Percentiles rank a stretch among this genome's conserved stretches.
These are phyloP conservation scores for Ceriagrion tenellum DNA, from an alignment of 2,888 invertebrate genomes.

Conservation along the genomic window DNA sequence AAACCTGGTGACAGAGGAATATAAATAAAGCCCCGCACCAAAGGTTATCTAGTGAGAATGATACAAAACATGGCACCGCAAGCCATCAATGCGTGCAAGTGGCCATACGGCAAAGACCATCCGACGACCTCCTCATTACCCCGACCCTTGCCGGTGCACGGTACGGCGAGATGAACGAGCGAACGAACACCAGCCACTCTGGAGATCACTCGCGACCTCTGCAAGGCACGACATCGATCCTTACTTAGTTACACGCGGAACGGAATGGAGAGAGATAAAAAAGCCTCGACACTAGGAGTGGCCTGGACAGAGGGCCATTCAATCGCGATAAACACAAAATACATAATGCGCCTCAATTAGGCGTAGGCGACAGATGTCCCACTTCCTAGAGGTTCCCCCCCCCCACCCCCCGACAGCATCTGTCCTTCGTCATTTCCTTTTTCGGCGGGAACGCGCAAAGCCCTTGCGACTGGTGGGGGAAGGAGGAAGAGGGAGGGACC, in stretches of 20 bases:
- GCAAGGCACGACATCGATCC: not conserved
- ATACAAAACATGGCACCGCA: not conserved
- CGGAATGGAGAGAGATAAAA: not conserved
- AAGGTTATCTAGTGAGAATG: too few species aligned
- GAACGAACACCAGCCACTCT: not conserved
- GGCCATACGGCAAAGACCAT: not conserved
- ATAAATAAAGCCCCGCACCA: too few species aligned
- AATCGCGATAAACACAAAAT: constrained; percentile 19
- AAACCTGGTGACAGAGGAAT: too few species aligned
- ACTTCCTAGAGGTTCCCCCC: not conserved
- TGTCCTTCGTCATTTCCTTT: not conserved
- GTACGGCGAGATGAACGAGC: not conserved
- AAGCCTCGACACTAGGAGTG: not conserved
- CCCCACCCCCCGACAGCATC: not conserved
- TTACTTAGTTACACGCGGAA: not conserved
- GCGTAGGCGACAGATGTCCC: constrained; percentile 24
- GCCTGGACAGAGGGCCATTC: not conserved
- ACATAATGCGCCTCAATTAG: constrained; percentile 15
- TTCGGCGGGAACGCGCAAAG: not conserved
- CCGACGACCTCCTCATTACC: too few species aligned
- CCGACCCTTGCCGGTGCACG: not conserved
- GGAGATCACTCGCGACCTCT: not conserved
- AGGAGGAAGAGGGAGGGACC: not conserved
- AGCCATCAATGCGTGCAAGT: not conserved
- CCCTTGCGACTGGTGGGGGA: not conserved